Evolutionary conservation across 2,888 invertebrate genomes (phyloP).

Genomic region (Stegana nigrithorax): DNA sequence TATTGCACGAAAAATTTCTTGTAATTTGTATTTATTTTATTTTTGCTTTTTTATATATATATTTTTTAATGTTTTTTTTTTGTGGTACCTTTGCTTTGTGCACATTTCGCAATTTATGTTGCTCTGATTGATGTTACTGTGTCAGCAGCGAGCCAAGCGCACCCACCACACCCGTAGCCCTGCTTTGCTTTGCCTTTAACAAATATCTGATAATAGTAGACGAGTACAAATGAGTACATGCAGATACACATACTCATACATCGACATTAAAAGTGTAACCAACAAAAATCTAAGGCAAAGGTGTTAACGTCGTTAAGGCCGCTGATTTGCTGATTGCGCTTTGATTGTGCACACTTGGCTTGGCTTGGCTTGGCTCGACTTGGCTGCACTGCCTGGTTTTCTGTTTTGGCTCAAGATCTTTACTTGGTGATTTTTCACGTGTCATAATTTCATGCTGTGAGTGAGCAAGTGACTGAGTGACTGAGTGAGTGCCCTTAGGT

Average conservation of each 20-base stretch:
- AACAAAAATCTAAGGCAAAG: neutral
- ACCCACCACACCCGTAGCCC: too few species aligned
- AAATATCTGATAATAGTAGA: too few species aligned
- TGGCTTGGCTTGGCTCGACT: neutral
- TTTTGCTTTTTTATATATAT: slow-evolving; percentile 23
- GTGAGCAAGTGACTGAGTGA: too few species aligned
- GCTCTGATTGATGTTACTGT: slow-evolving; percentile 12
- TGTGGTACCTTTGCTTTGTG: slow-evolving; percentile 26
- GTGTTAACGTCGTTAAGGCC: slow-evolving; percentile 31
- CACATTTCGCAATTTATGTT: slow-evolving; percentile 34
- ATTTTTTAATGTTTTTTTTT: slow-evolving; percentile 21
- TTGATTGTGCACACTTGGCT: slow-evolving; percentile 40
- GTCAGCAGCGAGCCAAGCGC: neutral
- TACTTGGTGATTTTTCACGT: too few species aligned
- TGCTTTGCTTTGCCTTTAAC: too few species aligned
- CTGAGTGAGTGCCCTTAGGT: too few species aligned
- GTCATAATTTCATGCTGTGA: too few species aligned
- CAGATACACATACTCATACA: neutral
- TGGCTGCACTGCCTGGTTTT: slow-evolving; percentile 1
- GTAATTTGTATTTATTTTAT: slow-evolving; percentile 34
- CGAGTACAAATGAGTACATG: too few species aligned
- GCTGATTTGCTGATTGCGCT: slow-evolving; percentile 43
- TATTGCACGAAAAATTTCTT: slow-evolving; percentile 32
- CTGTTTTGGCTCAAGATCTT: too few species aligned
- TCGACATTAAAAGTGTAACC: neutral